Percentiles rank a stretch among this genome's conserved stretches.
Evolutionary conservation across 2,113 vertebrate species (phyloP).

Genomic region (Ceyx cyanopectus): DNA sequence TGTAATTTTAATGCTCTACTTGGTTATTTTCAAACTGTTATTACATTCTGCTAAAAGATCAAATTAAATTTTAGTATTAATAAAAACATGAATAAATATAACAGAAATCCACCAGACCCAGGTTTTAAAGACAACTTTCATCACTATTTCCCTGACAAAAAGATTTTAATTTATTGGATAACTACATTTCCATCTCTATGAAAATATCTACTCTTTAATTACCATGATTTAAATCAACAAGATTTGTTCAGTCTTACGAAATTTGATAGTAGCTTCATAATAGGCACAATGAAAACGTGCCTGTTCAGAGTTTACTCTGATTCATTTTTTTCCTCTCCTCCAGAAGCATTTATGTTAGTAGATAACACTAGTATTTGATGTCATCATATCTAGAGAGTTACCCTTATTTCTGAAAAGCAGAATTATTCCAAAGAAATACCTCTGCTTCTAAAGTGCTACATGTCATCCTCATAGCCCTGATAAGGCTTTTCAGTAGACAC

Average conservation of each 20-base stretch:
- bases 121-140: background rate
- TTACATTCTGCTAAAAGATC: background rate
- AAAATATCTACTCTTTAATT: background rate
- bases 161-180: background rate
- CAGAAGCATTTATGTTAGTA: background rate
- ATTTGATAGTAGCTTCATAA: background rate
- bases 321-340: background rate
- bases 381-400: background rate
- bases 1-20: background rate
- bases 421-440: background rate
- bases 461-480: fast-evolving
- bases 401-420: background rate
- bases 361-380: background rate
- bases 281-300: background rate
- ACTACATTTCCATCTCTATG: background rate
- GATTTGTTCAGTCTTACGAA: background rate
- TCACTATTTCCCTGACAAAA: background rate
- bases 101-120: background rate
- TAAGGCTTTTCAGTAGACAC: background rate
- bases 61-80: background rate
- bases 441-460: background rate
- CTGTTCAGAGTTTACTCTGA: background rate
- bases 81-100: background rate
- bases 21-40: background rate
- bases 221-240: background rate